A percentile compares a stretch with the other conserved stretches of the same genome.
Evolutionary conservation across 2,113 vertebrate species (phyloP).

Genomic region (Clarias gariepinus): DNA sequence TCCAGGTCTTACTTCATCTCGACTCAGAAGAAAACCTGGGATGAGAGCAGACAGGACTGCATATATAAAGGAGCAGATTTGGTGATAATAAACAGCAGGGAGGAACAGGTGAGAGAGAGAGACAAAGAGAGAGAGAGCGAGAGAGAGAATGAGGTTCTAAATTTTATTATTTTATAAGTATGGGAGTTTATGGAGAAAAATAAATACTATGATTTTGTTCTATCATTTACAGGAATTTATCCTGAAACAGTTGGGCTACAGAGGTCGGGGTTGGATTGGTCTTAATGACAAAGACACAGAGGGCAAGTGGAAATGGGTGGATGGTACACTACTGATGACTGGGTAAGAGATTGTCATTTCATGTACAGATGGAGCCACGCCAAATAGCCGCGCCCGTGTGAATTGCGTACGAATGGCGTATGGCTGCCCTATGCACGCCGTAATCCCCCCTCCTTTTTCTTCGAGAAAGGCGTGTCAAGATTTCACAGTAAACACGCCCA

Average conservation of each 20-base stretch:
- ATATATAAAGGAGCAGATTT: neutral
- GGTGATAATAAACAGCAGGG: conserved; percentile 35
- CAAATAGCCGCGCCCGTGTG: too few species aligned
- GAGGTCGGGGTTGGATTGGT: neutral
- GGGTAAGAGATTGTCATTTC: neutral
- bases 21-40: neutral
- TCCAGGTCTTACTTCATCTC: neutral
- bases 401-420: too few species aligned
- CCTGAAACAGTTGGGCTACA: neutral
- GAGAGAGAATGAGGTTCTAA: neutral
- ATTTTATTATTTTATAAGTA: neutral
- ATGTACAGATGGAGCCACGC: too few species aligned
- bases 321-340: neutral
- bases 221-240: conserved; percentile 17
- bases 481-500: too few species aligned
- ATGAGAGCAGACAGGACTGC: conserved; percentile 17
- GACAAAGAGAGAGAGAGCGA: neutral
- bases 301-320: conserved; percentile 16
- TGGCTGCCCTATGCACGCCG: too few species aligned
- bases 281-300: neutral
- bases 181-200: neutral
- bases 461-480: too few species aligned
- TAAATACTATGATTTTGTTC: neutral
- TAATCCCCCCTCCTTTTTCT: too few species aligned
- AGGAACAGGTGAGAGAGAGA: conserved; percentile 4